A percentile compares a stretch with the other conserved stretches of the same genome.
phyloP scores from a whole-genome alignment of 2,797 vertebrate species.

The Notolepis coatsorum region DNA sequence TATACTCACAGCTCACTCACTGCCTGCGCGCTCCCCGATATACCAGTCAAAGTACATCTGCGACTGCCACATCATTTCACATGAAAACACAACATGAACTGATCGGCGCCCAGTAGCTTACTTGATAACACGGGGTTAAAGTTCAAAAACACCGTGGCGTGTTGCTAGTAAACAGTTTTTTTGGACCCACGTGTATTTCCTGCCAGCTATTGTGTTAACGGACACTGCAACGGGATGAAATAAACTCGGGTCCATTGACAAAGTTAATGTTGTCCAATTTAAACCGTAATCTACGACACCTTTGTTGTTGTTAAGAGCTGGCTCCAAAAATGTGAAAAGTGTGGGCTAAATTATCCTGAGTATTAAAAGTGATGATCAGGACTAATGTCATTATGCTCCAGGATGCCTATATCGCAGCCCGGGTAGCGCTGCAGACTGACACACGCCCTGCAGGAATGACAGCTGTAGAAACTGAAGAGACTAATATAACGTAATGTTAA shows the following conservation, averaged over 20 bases:
- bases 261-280: no score
- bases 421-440: slow-evolving; percentile 29
- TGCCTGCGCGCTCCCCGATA: slow-evolving; percentile 13
- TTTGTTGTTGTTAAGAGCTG: no score
- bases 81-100: slow-evolving; percentile 32
- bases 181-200: neutral
- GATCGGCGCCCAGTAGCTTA: slow-evolving; percentile 55
- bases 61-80: slow-evolving; percentile 74
- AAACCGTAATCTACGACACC: no score
- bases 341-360: neutral
- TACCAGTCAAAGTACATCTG: slow-evolving; percentile 74
- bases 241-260: no score
- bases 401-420: slow-evolving; percentile 7
- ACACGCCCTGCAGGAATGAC: slow-evolving; percentile 52
- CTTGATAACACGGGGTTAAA: slow-evolving; percentile 65
- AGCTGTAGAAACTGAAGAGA: slow-evolving; percentile 30
- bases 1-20: slow-evolving; percentile 42
- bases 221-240: neutral
- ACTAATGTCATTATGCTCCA: neutral
- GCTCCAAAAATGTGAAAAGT: neutral
- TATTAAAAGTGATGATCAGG: neutral
- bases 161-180: neutral
- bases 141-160: slow-evolving; percentile 38
- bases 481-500: slow-evolving; percentile 30
- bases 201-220: no score